Percentiles rank a stretch among this genome's conserved stretches.
Conservation (phyloP, 35 echinoderm and acorn worm species). For the Ophioderma brevispina region DNA sequence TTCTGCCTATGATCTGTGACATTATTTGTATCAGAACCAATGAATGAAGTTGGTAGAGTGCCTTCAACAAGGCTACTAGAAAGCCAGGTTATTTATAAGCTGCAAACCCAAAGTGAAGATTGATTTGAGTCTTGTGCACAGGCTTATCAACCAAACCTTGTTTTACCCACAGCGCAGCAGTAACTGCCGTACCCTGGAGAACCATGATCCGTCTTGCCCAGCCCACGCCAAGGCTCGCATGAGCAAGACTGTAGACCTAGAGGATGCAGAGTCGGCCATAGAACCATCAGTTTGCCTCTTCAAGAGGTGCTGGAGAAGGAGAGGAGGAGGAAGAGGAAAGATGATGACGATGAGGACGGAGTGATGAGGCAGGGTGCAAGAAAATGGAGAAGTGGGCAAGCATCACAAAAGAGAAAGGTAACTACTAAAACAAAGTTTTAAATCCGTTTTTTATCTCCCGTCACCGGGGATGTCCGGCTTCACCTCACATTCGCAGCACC, state of each 20-base stretch:
- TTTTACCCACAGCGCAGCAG: conserved; percentile 82
- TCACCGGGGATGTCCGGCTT: no score
- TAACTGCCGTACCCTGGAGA: conserved; percentile 94
- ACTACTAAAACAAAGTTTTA: no score
- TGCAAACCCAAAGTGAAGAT: not conserved
- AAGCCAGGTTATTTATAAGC: no score
- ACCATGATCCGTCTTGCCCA: conserved; percentile 80
- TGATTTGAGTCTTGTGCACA: not conserved
- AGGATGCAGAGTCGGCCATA: conserved; percentile 89
- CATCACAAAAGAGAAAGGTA: conserved; percentile 17
- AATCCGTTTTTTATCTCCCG: no score
- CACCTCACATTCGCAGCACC: no score
- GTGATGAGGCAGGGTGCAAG: conserved; percentile 2
- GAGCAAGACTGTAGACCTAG: conserved; percentile 88
- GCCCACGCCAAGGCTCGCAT: conserved; percentile 95
- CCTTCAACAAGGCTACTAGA: not conserved
- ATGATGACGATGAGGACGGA: conserved; percentile 30
- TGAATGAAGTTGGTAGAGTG: no score
- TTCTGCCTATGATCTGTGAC: no score
- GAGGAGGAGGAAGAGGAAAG: conserved; percentile 55
- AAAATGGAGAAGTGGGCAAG: conserved; percentile 19
- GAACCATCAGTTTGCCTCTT: conserved; percentile 99
- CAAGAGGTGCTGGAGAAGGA: conserved; percentile 88
- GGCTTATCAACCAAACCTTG: no score
- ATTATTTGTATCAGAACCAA: no score